Conservation (phyloP, 1,140 invertebrate species). For the Linepithema humile region DNA sequence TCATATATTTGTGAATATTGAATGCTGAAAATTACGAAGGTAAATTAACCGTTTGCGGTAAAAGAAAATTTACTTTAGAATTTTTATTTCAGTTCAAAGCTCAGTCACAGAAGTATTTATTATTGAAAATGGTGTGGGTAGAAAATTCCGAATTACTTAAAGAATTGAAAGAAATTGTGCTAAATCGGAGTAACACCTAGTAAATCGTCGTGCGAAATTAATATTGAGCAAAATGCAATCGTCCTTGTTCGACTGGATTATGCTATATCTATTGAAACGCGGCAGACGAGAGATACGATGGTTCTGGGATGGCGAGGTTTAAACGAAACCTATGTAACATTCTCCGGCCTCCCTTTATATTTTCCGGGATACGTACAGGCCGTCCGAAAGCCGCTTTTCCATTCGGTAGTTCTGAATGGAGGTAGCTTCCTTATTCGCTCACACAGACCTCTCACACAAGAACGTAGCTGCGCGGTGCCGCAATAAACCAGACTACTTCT, state of each 20-base stretch:
- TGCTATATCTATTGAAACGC: slow-evolving; percentile 13
- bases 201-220: slow-evolving; percentile 19
- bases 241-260: slow-evolving; percentile 14
- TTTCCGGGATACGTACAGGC: slow-evolving; percentile 31
- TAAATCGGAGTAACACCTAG: not conserved
- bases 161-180: not conserved
- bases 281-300: not conserved
- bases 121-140: not conserved
- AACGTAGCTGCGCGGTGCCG: not conserved
- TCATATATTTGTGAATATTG: no score
- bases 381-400: slow-evolving; percentile 53
- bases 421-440: slow-evolving; percentile 36
- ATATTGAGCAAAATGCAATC: slow-evolving; percentile 44
- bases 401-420: slow-evolving; percentile 47
- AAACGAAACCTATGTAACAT: slow-evolving; percentile 43
- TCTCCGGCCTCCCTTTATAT: slow-evolving; percentile 37
- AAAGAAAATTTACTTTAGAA: not conserved
- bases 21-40: not conserved
- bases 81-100: not conserved
- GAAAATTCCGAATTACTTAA: not conserved
- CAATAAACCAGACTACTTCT: slow-evolving; percentile 24
- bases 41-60: not conserved
- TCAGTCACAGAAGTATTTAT: not conserved
- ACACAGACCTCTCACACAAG: slow-evolving; percentile 26
- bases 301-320: not conserved